phyloP scores from a whole-genome alignment of 53 echinoderm and acorn worm genomes.

The Patiria pectinifera region DNA sequence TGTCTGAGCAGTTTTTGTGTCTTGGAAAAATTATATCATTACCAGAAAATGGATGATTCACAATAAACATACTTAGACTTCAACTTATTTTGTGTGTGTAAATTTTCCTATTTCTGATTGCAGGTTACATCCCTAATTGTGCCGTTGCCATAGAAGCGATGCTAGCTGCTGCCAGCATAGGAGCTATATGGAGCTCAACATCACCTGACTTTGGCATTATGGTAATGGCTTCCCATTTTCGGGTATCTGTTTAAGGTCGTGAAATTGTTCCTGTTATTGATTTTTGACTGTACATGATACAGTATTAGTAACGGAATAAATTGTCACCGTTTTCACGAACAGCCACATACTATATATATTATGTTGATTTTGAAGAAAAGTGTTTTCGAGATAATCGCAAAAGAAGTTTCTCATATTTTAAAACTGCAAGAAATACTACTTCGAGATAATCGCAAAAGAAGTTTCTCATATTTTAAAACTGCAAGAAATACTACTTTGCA shows the following conservation, averaged over 20 bases:
- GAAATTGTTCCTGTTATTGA: not conserved
- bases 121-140: constrained; percentile 97
- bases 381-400: too few relatives aligned
- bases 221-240: constrained; percentile 59
- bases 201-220: constrained; percentile 98
- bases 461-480: too few relatives aligned
- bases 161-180: constrained; percentile 94
- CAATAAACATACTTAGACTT: not conserved
- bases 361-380: too few relatives aligned
- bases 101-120: not conserved
- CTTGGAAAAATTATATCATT: too few relatives aligned
- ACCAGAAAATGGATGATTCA: too few relatives aligned
- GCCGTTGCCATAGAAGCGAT: constrained; percentile 89
- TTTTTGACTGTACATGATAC: not conserved
- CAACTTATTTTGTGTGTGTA: not conserved
- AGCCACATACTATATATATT: too few relatives aligned
- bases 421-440: too few relatives aligned
- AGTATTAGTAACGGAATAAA: not conserved
- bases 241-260: not conserved
- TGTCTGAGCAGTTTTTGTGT: too few relatives aligned
- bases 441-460: too few relatives aligned
- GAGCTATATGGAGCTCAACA: constrained; percentile 97
- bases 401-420: too few relatives aligned
- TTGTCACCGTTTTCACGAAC: too few relatives aligned
- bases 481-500: too few relatives aligned